These are phyloP conservation scores for Cynopterus brachyotis DNA, from an alignment of 2,113 vertebrate species.

Conservation along the genomic window DNA sequence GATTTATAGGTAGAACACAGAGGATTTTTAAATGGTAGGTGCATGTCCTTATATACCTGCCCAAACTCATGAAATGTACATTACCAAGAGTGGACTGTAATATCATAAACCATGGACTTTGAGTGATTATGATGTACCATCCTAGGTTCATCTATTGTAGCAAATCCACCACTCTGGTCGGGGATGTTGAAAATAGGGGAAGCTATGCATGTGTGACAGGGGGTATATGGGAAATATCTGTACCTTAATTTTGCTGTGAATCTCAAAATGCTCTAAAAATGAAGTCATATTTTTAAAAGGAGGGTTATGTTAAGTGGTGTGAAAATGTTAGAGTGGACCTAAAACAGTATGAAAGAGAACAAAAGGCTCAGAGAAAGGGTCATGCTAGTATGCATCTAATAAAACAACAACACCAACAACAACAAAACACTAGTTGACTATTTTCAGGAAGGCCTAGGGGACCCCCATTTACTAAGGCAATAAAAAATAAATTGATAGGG, in stretches of 20 bases:
- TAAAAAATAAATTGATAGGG: neutral
- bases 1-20: neutral
- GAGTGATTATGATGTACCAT: neutral
- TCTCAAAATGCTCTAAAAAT: neutral
- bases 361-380: neutral
- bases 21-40: neutral
- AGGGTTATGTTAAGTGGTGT: neutral
- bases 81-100: neutral
- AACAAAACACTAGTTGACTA: neutral
- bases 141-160: neutral
- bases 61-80: neutral
- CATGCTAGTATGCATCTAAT: neutral
- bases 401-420: neutral
- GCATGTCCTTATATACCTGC: too few species aligned
- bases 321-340: neutral
- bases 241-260: neutral
- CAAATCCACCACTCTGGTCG: neutral
- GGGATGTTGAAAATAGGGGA: neutral
- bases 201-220: neutral
- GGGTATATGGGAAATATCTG: neutral
- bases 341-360: neutral
- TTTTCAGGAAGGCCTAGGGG: neutral
- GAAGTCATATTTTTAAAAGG: neutral
- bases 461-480: neutral
- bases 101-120: neutral